Evolutionary conservation across 2,113 vertebrate genomes (phyloP).

Genomic region (Calonectris borealis): DNA sequence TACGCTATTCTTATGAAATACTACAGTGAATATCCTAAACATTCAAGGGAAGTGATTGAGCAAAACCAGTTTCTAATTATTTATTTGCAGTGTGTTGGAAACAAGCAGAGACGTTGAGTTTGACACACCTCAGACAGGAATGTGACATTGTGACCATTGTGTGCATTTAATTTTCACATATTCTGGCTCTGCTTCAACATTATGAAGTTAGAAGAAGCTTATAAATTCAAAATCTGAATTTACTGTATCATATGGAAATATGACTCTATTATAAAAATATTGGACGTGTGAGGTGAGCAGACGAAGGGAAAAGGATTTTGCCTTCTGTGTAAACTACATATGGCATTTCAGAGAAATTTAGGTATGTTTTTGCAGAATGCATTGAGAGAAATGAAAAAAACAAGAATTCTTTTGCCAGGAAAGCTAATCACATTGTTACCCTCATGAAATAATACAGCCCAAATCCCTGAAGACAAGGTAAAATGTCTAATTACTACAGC

Average conservation of each 20-base stretch:
- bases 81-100: not conserved
- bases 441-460: not conserved
- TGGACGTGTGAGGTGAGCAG: not conserved
- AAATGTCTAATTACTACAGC: not conserved
- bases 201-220: not conserved
- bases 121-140: slow-evolving; percentile 24
- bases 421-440: not conserved
- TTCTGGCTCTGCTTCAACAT: slow-evolving; percentile 8
- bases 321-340: not conserved
- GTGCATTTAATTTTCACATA: not conserved
- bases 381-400: not conserved
- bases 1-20: not conserved
- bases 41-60: not conserved
- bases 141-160: not conserved
- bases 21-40: not conserved
- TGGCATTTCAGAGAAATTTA: not conserved
- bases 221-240: not conserved
- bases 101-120: not conserved
- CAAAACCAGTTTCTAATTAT: not conserved
- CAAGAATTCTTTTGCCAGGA: not conserved
- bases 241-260: not conserved
- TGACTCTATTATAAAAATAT: not conserved
- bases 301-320: not conserved
- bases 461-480: not conserved
- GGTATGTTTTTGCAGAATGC: not conserved